A percentile compares a stretch with the other conserved stretches of the same genome.
These are phyloP conservation scores for Paraescarpia echinospica DNA, from an alignment of 1,140 invertebrate genomes.

Conservation along the genomic window DNA sequence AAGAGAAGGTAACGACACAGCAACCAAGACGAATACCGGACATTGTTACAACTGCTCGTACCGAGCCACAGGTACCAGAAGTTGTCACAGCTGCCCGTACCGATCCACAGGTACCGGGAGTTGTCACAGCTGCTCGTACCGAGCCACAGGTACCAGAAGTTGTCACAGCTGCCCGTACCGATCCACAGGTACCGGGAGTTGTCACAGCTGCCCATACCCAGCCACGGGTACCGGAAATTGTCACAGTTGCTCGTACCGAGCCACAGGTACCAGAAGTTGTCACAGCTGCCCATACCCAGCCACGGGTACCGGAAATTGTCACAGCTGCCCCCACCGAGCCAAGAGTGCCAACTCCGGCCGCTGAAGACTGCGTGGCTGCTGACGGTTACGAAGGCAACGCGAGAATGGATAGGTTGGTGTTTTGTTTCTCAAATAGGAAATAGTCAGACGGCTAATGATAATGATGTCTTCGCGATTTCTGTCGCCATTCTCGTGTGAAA, in stretches of 20 bases:
- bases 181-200: not conserved
- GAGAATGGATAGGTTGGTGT: not conserved
- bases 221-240: not conserved
- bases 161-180: no score
- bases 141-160: no score
- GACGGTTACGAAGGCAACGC: not conserved
- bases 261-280: not conserved
- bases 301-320: not conserved
- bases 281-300: no score
- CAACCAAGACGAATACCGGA: no score
- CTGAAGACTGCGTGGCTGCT: not conserved
- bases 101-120: not conserved
- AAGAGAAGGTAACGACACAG: no score
- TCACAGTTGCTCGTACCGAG: not conserved
- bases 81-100: no score
- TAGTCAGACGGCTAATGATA: not conserved
- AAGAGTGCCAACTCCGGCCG: not conserved
- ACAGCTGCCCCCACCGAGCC: not conserved
- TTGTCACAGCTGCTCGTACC: not conserved
- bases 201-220: not conserved
- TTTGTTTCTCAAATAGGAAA: not conserved
- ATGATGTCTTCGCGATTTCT: no score
- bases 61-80: not conserved
- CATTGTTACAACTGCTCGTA: no score
- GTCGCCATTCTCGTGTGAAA: no score